Conservation (phyloP, 2,888 invertebrate genomes). For the Neoascia interrupta region DNA sequence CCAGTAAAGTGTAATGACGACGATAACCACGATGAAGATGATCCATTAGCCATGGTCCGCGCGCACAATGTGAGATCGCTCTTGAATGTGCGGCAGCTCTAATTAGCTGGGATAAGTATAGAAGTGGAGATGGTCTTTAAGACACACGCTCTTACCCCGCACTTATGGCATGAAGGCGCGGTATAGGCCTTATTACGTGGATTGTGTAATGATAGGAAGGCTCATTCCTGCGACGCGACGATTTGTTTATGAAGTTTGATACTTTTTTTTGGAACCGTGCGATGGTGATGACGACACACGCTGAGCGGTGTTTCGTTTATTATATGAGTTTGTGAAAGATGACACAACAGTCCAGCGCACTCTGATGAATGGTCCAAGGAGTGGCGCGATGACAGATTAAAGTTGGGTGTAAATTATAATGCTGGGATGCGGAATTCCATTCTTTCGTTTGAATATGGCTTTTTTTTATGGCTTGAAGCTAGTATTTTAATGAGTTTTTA, state of each 20-base stretch:
- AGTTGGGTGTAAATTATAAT: conserved; percentile 66
- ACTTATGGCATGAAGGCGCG: not conserved
- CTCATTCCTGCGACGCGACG: too few relatives aligned
- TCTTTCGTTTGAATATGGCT: too few relatives aligned
- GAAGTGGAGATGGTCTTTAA: conserved; percentile 75
- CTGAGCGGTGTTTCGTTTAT: conserved; percentile 65
- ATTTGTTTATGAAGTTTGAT: conserved; percentile 58
- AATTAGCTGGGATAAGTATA: conserved; percentile 79
- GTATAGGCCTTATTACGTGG: not conserved
- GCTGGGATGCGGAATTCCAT: conserved; percentile 51
- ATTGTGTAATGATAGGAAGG: conserved; percentile 49
- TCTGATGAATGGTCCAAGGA: conserved; percentile 64
- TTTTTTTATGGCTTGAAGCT: too few relatives aligned
- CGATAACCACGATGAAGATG: conserved; percentile 57
- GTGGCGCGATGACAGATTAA: conserved; percentile 65
- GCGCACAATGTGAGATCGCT: conserved; percentile 61
- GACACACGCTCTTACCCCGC: not conserved
- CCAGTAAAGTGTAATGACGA: conserved; percentile 28
- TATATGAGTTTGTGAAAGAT: conserved; percentile 54
- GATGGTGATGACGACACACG: conserved; percentile 65
- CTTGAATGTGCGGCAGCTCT: conserved; percentile 77
- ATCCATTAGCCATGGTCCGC: conserved; percentile 66
- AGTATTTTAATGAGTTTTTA: too few relatives aligned
- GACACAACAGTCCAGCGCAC: conserved; percentile 49
- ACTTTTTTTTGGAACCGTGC: conserved; percentile 43